Base-by-base conservation (phyloP, 1,140 invertebrate species). In the Macrostomum lignano region DNA sequence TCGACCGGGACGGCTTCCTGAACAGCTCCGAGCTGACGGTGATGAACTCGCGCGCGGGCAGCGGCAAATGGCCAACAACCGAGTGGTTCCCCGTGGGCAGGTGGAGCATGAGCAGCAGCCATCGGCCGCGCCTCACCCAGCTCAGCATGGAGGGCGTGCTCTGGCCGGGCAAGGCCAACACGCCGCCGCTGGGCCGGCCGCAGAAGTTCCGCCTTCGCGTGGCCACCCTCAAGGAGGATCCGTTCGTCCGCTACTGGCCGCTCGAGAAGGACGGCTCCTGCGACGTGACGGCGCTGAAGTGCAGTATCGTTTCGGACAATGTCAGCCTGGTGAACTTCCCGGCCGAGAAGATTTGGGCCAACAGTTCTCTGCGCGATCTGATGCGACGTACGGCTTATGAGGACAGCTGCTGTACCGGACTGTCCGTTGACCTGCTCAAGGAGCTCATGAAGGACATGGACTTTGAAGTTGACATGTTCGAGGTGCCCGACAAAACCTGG, bases 401-500 rank as follows among this genome's bases (percentile, higher is more conserved):
- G n/a, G n/a, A 3, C 4, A 15, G 14, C 19, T 96, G 88, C 60
- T 94, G 84, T 54, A 79, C 78, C 36, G 88, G 88, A n/a, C 86
- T 93, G 53, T 91, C 81, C 55, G 84, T 96, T 38, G 86, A 96
- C 60, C 61, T 93, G 14, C 63, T 93, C 26, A 71, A 51, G 34
- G 54, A 56, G 33, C 46, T 68, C 11, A 73, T 74, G 24, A 70
- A 78, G 45, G 76, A 86, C 49, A 65, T 94, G 28, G 76, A 76
- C 15, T 94, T 96, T 61, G 82, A 81, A 7, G 91, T 79, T 50
- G 77, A 88, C 46, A 65, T 96, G 29, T 71, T 76, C 22, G 65
- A 82, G 39, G 84, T 93, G 1, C 74, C 81, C 51, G 84, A 93
- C 53, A 74, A 74, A 28, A 74, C 73, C 45, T 94, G 84, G 78